Conservation (phyloP, 2,797 vertebrate species). For the Dryobates pubescens region DNA sequence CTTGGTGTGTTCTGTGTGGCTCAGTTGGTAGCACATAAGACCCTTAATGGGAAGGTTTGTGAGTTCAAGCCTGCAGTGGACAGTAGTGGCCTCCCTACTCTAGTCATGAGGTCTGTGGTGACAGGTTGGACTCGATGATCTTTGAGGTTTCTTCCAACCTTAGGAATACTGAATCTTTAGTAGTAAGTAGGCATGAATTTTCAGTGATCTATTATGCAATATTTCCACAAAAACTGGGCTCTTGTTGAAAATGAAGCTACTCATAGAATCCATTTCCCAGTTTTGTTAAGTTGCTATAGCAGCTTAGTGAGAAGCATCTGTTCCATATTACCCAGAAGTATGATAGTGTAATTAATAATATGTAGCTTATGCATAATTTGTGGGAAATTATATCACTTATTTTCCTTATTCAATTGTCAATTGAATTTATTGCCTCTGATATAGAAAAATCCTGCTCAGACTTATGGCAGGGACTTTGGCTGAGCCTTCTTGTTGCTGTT, state of each 20-base stretch:
- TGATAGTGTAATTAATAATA: neutral
- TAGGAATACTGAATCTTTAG: neutral
- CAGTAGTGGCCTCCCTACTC: too few species aligned
- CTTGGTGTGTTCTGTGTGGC: too few species aligned
- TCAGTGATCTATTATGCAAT: neutral
- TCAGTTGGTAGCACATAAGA: too few species aligned
- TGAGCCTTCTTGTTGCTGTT: neutral
- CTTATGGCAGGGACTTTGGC: neutral
- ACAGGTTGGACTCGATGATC: too few species aligned
- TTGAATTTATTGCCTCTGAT: neutral
- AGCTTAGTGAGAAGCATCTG: neutral
- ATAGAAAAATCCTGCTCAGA: neutral
- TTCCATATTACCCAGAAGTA: neutral
- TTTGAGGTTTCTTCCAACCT: too few species aligned
- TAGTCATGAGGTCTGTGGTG: too few species aligned
- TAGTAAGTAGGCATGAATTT: neutral
- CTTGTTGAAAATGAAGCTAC: neutral
- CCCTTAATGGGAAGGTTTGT: too few species aligned
- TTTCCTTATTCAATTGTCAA: neutral
- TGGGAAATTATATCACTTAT: neutral
- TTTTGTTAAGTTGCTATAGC: neutral
- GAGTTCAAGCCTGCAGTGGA: too few species aligned
- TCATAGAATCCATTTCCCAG: neutral
- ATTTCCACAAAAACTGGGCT: neutral
- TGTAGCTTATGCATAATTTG: fast-evolving